These are phyloP conservation scores for Hassar affinis DNA, from an alignment of 2,113 vertebrate species.

Conservation along the genomic window DNA sequence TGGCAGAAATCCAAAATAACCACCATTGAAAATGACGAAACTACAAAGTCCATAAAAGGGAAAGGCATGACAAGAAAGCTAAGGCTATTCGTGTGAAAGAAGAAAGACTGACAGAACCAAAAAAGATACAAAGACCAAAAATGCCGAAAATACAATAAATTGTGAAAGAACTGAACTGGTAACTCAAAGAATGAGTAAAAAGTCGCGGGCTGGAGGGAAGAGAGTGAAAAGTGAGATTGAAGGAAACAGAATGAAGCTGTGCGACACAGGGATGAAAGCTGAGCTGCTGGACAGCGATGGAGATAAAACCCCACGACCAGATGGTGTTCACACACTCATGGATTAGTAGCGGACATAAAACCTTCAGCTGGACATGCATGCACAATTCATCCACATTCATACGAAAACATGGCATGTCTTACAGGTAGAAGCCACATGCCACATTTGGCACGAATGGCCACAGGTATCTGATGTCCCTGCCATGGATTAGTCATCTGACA, in stretches of 20 bases:
- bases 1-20: constrained; percentile 35
- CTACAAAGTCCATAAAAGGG: neutral
- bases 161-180: neutral
- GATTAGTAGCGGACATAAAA: constrained; percentile 52
- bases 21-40: neutral
- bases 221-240: constrained; percentile 13
- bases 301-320: constrained; percentile 48
- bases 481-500: constrained; percentile 16
- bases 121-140: neutral
- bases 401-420: neutral
- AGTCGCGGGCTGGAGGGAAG: constrained; percentile 32
- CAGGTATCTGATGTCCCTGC: constrained; percentile 9
- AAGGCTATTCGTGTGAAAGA: constrained; percentile 11
- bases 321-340: constrained; percentile 52
- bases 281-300: constrained; percentile 27
- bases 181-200: neutral
- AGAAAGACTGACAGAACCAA: neutral
- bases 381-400: constrained; percentile 10
- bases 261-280: constrained; percentile 37
- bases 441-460: neutral
- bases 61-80: constrained; percentile 2
- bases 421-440: neutral
- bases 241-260: constrained; percentile 23
- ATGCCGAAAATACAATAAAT: neutral
- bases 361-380: constrained; percentile 24